Evolutionary conservation across 2,113 vertebrate genomes (phyloP), one percentile per base, ranked within the genome.

Genomic region (Gymnarchus niloticus): DNA sequence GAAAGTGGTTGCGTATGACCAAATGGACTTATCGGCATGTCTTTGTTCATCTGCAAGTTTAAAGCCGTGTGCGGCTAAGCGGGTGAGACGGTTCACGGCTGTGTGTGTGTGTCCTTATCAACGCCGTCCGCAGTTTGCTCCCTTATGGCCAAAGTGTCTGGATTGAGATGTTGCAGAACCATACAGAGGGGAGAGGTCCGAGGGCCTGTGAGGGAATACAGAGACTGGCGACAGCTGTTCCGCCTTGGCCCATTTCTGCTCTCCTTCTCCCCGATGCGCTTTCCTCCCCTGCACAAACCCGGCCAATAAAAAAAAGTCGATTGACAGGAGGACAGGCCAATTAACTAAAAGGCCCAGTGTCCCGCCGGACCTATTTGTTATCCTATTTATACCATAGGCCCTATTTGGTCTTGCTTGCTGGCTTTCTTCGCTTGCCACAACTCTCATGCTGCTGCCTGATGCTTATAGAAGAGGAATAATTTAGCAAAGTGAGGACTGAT

Each of bases 111-210:
- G 10, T 41, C 37, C 48, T 28, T 3, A 33, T 52, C 23, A 10
- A 3, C 6, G 54, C 28, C 10, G n/a, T 33, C 14, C 4, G 5
- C 14, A 3, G n/a, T 54, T 56, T 21, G 14, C 28, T 54, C 25
- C 17, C 51, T 23, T 82, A 17, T 33, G 25, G 49, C 25, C 49
- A 21, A 56, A 52, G 49, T 33, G 6, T 3, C 80, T 82, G 51
- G 25, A 82, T 81, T 52, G 80, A 56, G 80, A 82, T 82, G 51
- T 81, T 81, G 33, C 46, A 52, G 80, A 56, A 82, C 9, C 80
- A 82, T 52, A 82, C 37, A 51, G 80, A 82, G 51, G 25, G 80
- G 49, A 33, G 80, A 52, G 80, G 51, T 82, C 80, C 17, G 12
- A 25, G 28, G 80, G 80, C 49, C 51, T 33, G 80, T 49, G 37